Base-by-base conservation (phyloP, 1,140 invertebrate genomes). In the Pteromalus puparum region DNA sequence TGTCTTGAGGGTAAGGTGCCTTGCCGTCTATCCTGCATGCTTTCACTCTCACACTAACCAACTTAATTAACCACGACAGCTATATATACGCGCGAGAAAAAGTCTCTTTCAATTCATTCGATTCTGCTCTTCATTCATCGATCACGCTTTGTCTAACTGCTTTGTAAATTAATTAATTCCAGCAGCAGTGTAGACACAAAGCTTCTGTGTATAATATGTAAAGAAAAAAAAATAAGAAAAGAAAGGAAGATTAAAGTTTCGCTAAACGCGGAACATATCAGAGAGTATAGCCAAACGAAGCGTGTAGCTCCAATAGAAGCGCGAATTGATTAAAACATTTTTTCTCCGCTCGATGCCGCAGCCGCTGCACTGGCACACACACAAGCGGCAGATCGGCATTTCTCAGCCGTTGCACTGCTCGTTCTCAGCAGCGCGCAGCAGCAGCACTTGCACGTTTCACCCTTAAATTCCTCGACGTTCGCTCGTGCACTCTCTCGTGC, bases 1-100 rank as follows among this genome's bases (percentile, higher is more conserved):
- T 90, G 89, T 93, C 89, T 93, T 93, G 90, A 93, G 93, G 93
- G 93, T 94, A 94, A 94, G 93, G 87, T 85, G 61, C 77, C 76
- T 61, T 82, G 85, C 83, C 80, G 46, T 87, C 81, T 61, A n/a
- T 61, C 48, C 74, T 83, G 65, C 74, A 70, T 80, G 82, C 30
- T 46, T 38, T n/a, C 38, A 21, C 18, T 61, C 53, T 61, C 53
- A 61, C 53, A 61, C 53, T 61, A 61, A 61, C 53, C 15, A 61
- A 61, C 18, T n/a, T 61, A 61, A 61, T n/a, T 61, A 61, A 61
- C 48, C 38, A 42, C 38, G 38, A 9, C 38, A n/a, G n/a, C n/a
- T n/a, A n/a, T n/a, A n/a, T 42, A 61, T 18, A n/a, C 0, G 46
- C 15, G 46, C 6, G 53, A n/a, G 18, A 61, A 15, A 61, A 61